Conservation (phyloP, 2,797 vertebrate species). For the Triplophysa yarkandensis region DNA sequence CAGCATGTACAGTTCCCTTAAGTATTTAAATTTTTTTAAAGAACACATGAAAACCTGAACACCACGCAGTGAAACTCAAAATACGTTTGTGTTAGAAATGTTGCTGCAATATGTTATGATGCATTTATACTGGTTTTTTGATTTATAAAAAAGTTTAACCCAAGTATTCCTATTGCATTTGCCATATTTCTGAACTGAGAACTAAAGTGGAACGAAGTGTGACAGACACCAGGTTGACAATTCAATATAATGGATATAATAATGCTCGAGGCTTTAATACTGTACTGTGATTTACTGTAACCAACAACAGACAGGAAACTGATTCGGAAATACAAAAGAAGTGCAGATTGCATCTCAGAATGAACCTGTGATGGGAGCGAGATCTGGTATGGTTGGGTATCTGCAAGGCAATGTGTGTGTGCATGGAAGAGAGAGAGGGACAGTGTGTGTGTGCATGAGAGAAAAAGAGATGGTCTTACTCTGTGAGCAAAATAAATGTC, state of each 20-base stretch:
- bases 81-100: not conserved
- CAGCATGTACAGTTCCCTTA: slow-evolving; percentile 24
- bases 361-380: slow-evolving; percentile 59
- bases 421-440: slow-evolving; percentile 23
- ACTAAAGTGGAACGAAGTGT: not conserved
- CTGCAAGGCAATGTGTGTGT: slow-evolving; percentile 66
- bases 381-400: slow-evolving; percentile 73
- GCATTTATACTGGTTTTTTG: too few species aligned
- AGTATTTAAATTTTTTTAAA: not conserved
- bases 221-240: slow-evolving; percentile 59
- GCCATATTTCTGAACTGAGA: not conserved
- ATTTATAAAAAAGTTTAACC: too few species aligned
- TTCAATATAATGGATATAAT: slow-evolving; percentile 55
- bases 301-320: slow-evolving; percentile 58
- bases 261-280: not conserved
- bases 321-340: slow-evolving; percentile 66
- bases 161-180: too few species aligned
- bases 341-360: slow-evolving; percentile 61
- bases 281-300: slow-evolving; percentile 15
- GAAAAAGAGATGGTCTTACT: slow-evolving; percentile 31
- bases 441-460: slow-evolving; percentile 31
- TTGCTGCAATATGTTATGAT: not conserved
- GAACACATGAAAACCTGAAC: not conserved
- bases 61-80: not conserved
- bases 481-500: not conserved